A percentile compares a stretch with the other conserved stretches of the same genome.
These are phyloP conservation scores for Drosophila quadrilineata DNA, from an alignment of 1,140 invertebrate genomes.

Conservation along the genomic window DNA sequence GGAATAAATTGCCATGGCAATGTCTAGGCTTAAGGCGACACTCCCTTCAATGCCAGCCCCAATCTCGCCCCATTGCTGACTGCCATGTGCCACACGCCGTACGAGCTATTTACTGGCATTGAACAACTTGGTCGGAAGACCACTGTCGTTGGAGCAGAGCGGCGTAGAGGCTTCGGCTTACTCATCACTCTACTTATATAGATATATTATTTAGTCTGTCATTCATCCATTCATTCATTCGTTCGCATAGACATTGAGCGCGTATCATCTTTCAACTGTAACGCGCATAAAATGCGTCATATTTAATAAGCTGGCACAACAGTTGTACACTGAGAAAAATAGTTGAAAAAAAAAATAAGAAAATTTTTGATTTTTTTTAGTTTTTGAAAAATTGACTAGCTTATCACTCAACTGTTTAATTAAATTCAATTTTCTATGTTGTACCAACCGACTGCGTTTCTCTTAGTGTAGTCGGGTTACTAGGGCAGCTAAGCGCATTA, in stretches of 20 bases:
- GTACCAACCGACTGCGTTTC: neutral
- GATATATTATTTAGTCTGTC: neutral
- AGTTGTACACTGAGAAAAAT: conserved; percentile 10
- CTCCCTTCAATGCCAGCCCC: conserved; percentile 10
- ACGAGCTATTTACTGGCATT: no score
- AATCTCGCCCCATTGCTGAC: no score
- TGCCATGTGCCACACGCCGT: no score
- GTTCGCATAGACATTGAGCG: conserved; percentile 2
- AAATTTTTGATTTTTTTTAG: no score
- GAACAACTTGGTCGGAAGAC: no score
- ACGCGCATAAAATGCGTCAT: conserved; percentile 46
- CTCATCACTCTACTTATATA: no score
- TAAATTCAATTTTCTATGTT: no score
- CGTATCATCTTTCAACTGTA: neutral
- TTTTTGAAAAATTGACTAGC: no score
- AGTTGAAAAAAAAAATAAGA: neutral
- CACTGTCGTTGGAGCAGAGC: no score
- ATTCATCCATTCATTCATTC: conserved; percentile 13
- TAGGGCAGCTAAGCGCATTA: conserved; percentile 50
- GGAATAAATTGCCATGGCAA: conserved; percentile 69
- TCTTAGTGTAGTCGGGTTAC: conserved; percentile 16
- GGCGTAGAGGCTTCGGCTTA: no score
- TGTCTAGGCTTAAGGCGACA: conserved; percentile 42
- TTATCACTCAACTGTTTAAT: no score
- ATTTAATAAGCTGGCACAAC: conserved; percentile 43